Evolutionary conservation across 2,888 invertebrate genomes (phyloP).

Genomic region (Hipparchia semele): DNA sequence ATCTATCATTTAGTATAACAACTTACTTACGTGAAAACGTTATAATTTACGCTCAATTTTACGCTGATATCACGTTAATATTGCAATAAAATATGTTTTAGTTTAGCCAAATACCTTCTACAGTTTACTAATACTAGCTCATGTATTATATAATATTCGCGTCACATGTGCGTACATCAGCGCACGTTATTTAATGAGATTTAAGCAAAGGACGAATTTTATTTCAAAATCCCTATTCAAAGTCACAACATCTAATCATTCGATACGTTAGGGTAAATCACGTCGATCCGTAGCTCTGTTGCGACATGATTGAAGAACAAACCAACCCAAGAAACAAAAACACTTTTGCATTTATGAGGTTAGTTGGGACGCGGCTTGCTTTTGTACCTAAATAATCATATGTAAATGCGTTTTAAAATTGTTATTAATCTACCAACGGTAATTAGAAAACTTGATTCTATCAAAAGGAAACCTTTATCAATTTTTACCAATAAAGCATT

Average conservation of each 20-base stretch:
- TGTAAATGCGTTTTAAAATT: no score
- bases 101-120: not conserved
- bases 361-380: no score
- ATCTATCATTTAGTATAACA: no score
- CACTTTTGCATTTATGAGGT: no score
- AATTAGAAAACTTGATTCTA: not conserved
- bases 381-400: no score
- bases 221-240: not conserved
- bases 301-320: no score
- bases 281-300: not conserved
- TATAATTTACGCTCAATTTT: no score
- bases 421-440: not conserved
- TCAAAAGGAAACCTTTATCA: not conserved
- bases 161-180: not conserved
- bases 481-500: no score
- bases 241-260: not conserved
- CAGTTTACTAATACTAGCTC: not conserved
- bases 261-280: not conserved
- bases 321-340: no score
- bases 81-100: no score
- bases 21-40: no score
- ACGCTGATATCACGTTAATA: no score
- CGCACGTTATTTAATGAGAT: not conserved
- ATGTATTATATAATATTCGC: conserved; percentile 17
- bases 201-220: not conserved